Evolutionary conservation across 2,113 vertebrate genomes (phyloP), one percentile per base, ranked within the genome.

Genomic region (Cinclus mexicanus): DNA sequence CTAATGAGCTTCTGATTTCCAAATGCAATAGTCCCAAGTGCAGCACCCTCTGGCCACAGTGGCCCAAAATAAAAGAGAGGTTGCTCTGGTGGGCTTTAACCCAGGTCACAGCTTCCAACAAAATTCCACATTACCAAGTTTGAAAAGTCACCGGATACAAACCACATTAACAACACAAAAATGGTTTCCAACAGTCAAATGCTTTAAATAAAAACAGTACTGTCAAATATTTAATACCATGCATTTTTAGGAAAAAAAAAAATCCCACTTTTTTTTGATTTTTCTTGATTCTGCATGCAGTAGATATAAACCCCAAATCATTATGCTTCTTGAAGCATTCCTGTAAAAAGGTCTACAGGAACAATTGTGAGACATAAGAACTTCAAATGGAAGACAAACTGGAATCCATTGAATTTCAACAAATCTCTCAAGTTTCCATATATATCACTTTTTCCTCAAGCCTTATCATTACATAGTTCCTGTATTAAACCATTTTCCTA

Each of bases 41-140:
- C 46, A 60, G 31, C 42, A 83, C 18, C n/a, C n/a, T 69, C n/a
- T 42, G 39, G 60, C 46, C 55, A 37, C 29, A 65, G n/a, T 8
- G 39, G 18, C 23, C 21, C 4, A 12, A 33, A 63, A 26, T 5
- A 24, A 33, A 33, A 72, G 60, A 2, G 0, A 29, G 28, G 37
- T 6, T 77, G 24, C 33, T 75, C 23, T 22, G 12, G 19, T 55
- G 9, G 50, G 16, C 24, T 77, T 70, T 59, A 56, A 81, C 33
- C 50, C 71, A 74, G 68, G 15, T 75, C 52, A 91, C 52, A 75
- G 44, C 50, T 16, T 18, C 65, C 64, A 81, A 63, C 24, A 78
- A 7, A 44, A 21, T 52, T n/a, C 64, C 63, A 47, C 0, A 0
- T 64, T 70, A 70, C 7, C 35, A 69, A 74, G 37, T 33, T n/a